These are phyloP conservation scores for Esperia sulphurella DNA, from an alignment of 2,888 invertebrate genomes.

Conservation along the genomic window DNA sequence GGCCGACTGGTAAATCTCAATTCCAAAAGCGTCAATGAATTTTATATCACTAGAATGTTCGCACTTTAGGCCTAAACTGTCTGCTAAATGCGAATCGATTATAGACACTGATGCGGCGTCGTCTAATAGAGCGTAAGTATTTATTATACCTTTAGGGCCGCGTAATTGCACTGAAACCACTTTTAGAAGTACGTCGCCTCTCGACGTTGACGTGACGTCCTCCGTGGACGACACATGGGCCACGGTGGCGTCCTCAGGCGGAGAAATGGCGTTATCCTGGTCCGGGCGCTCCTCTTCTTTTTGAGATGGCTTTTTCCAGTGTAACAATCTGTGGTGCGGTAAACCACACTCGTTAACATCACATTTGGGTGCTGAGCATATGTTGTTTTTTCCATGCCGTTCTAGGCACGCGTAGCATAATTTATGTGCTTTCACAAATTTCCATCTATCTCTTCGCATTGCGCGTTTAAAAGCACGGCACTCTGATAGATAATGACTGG, in stretches of 20 bases:
- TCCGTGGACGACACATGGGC: conserved; percentile 1
- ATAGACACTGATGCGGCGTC: conserved; percentile 15
- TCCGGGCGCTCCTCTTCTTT: neutral
- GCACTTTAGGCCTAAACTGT: no score
- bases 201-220: neutral
- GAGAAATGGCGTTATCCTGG: neutral
- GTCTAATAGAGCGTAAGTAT: conserved; percentile 12
- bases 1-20: no score
- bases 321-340: conserved; percentile 13
- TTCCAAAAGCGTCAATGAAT: no score
- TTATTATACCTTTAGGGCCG: conserved; percentile 13
- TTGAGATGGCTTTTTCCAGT: conserved; percentile 7
- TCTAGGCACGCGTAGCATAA: no score
- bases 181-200: conserved; percentile 9
- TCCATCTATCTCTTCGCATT: no score
- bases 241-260: neutral
- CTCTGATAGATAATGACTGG: no score
- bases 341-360: conserved; percentile 12
- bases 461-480: no score
- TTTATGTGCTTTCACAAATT: no score
- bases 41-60: no score
- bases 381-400: no score
- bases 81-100: conserved; percentile 10
- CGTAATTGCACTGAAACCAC: conserved; percentile 12
- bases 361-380: conserved; percentile 9